These are phyloP conservation scores for Limnephilus rhombicus DNA, from an alignment of 2,888 invertebrate genomes.

Conservation along the genomic window DNA sequence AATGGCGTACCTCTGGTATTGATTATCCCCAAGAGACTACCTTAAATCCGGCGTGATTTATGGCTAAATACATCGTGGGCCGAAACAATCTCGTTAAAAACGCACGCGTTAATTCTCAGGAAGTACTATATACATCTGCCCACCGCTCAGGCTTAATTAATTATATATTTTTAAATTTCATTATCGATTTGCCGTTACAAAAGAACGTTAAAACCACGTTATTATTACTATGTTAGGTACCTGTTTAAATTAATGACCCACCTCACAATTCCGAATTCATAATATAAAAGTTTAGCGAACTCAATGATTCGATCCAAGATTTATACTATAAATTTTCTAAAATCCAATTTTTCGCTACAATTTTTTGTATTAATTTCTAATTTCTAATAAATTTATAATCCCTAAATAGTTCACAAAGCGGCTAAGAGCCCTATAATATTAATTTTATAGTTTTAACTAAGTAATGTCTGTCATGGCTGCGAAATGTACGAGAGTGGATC, in stretches of 20 bases:
- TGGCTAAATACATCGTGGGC: conserved; percentile 29
- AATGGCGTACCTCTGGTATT: conserved; percentile 31
- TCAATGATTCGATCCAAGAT: too few species aligned
- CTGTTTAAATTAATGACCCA: too few species aligned
- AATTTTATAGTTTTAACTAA: too few species aligned
- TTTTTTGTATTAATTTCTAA: too few species aligned
- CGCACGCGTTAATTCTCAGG: not conserved
- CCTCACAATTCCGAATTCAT: not conserved
- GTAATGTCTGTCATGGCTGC: too few species aligned
- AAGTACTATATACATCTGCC: not conserved
- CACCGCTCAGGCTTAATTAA: not conserved
- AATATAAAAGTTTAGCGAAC: too few species aligned
- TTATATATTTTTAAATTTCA: not conserved
- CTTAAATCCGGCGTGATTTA: conserved; percentile 48
- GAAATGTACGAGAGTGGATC: too few species aligned
- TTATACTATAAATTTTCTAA: too few species aligned
- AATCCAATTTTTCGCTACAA: too few species aligned
- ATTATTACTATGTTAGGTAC: not conserved
- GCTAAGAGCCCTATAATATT: too few species aligned
- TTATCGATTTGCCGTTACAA: not conserved
- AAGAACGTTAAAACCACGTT: not conserved
- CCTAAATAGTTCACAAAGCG: too few species aligned
- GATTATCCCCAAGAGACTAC: conserved; percentile 40
- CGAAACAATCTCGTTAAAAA: conserved; percentile 4
- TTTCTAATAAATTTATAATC: too few species aligned